Evolutionary conservation across 1,140 invertebrate genomes (phyloP).

Genomic region (Plectrocnemia conspersa): DNA sequence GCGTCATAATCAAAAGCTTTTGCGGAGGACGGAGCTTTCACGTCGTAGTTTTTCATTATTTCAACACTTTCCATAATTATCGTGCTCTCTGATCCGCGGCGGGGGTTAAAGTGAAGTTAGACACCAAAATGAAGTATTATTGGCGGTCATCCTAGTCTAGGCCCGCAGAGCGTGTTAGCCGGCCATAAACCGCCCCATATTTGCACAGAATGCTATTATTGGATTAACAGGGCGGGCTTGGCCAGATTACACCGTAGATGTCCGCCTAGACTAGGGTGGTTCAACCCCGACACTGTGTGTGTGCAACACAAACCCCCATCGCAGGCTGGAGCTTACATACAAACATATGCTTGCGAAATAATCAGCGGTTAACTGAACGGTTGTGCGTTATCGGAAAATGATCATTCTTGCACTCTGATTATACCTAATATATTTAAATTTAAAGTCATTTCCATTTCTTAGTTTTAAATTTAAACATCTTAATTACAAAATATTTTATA

Average conservation of each 20-base stretch:
- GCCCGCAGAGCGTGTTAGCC: slow-evolving; percentile 15
- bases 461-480: no score
- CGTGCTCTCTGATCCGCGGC: neutral
- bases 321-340: slow-evolving; percentile 6
- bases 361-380: slow-evolving; percentile 1
- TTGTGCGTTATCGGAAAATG: neutral
- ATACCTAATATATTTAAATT: no score
- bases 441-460: no score
- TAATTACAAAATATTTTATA: no score
- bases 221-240: slow-evolving; percentile 26
- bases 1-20: no score
- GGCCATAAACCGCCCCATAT: slow-evolving; percentile 26
- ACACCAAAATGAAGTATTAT: slow-evolving; percentile 2
- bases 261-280: neutral
- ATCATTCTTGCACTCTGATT: no score
- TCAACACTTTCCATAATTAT: neutral
- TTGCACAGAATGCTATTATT: slow-evolving; percentile 30
- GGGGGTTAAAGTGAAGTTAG: neutral
- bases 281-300: slow-evolving; percentile 1
- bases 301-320: neutral
- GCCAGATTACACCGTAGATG: slow-evolving; percentile 19
- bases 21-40: no score
- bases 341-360: slow-evolving; percentile 13
- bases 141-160: slow-evolving; percentile 6
- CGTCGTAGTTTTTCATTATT: no score